Conservation (phyloP, 2,113 vertebrate species). For the Hiodon alosoides region DNA sequence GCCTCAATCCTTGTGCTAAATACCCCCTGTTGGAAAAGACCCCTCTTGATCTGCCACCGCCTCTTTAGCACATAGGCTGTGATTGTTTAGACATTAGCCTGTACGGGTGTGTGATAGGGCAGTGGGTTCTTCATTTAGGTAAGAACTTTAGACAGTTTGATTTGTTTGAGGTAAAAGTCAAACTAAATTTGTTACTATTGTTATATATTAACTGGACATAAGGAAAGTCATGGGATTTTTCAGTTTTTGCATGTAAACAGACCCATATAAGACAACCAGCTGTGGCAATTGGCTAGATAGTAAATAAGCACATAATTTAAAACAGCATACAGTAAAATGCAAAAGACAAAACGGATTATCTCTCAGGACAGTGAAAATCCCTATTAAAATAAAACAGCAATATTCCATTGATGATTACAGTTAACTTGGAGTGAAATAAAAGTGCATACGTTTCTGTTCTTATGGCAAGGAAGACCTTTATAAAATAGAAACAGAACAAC, state of each 20-base stretch:
- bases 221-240: neutral
- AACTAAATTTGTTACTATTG: neutral
- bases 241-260: neutral
- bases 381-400: neutral
- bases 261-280: neutral
- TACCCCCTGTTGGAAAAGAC: too few relatives aligned
- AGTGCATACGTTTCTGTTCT: constrained; percentile 10
- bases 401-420: neutral
- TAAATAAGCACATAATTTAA: neutral
- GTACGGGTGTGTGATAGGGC: too few relatives aligned
- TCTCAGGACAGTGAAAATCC: neutral
- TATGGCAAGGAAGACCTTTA: constrained; percentile 9
- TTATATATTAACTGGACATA: neutral
- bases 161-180: neutral
- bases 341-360: neutral
- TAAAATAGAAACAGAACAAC: constrained; percentile 2
- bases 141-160: too few relatives aligned
- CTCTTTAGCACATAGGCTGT: too few relatives aligned
- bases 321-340: neutral
- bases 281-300: neutral
- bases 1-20: too few relatives aligned
- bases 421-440: constrained; percentile 7
- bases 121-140: too few relatives aligned
- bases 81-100: too few relatives aligned
- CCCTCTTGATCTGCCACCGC: too few relatives aligned